Evolutionary conservation across 2,797 vertebrate genomes (phyloP).

Genomic region (Argyrosomus regius): DNA sequence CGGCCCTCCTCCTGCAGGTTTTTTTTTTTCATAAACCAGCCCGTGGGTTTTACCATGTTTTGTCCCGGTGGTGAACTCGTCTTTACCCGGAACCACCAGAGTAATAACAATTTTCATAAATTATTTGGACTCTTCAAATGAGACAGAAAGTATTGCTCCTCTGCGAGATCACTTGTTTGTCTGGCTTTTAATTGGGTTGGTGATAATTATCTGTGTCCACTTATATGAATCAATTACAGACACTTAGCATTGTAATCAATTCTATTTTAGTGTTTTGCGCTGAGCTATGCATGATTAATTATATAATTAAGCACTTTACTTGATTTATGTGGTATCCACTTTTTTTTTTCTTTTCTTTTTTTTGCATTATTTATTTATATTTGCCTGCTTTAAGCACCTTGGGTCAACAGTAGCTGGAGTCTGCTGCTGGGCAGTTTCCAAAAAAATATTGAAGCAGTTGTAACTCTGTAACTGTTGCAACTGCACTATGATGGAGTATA

Average conservation of each 20-base stretch:
- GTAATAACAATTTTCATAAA: conserved; percentile 62
- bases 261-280: conserved; percentile 62
- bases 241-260: conserved; percentile 71
- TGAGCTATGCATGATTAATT: conserved; percentile 69
- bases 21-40: conserved; percentile 25
- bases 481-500: background rate
- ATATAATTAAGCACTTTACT: conserved; percentile 61
- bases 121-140: conserved; percentile 55
- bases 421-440: background rate
- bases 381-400: conserved; percentile 37
- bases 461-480: background rate
- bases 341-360: conserved; percentile 26
- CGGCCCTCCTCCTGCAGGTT: conserved; percentile 36
- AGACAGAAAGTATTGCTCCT: conserved; percentile 53
- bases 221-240: conserved; percentile 76
- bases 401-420: conserved; percentile 31
- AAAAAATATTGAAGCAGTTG: background rate
- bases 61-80: conserved; percentile 52
- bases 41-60: conserved; percentile 38
- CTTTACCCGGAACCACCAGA: conserved; percentile 26
- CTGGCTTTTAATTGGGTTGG: conserved; percentile 72
- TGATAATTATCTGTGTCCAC: conserved; percentile 78
- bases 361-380: conserved; percentile 56
- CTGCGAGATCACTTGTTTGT: conserved; percentile 69
- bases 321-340: conserved; percentile 60